phyloP scores from a whole-genome alignment of 2,797 vertebrate species.

The Hemibagrus guttatus region DNA sequence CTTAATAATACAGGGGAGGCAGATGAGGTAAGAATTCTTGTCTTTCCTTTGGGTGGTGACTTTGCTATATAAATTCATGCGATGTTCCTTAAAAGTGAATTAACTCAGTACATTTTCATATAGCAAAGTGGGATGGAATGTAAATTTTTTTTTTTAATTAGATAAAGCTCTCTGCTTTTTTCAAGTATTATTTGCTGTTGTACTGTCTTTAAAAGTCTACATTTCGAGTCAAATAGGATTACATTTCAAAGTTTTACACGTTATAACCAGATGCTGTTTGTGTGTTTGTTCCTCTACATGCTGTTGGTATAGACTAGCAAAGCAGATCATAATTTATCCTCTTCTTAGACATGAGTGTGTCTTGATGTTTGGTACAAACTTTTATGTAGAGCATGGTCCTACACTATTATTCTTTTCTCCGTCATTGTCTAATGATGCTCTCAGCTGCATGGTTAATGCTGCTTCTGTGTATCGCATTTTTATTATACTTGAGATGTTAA shows the following conservation, averaged over 20 bases:
- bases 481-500: no score
- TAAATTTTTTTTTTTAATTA: no score
- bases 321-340: background rate
- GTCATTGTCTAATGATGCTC: background rate
- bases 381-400: background rate
- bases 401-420: background rate
- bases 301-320: background rate
- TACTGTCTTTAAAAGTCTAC: no score
- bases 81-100: background rate
- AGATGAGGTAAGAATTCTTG: background rate
- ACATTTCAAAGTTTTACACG: no score
- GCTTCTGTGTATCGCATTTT: background rate
- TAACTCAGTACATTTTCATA: no score
- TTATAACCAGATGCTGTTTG: background rate
- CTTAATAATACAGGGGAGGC: conserved; percentile 61
- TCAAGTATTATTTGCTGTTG: no score
- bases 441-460: background rate
- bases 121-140: no score
- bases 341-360: background rate
- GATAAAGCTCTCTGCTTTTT: no score
- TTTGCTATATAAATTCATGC: no score
- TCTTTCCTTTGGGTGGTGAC: no score
- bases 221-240: no score
- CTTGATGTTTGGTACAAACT: background rate
- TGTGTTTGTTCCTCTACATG: background rate